Conservation (phyloP, 2,797 vertebrate genomes). For the Allobates femoralis region DNA sequence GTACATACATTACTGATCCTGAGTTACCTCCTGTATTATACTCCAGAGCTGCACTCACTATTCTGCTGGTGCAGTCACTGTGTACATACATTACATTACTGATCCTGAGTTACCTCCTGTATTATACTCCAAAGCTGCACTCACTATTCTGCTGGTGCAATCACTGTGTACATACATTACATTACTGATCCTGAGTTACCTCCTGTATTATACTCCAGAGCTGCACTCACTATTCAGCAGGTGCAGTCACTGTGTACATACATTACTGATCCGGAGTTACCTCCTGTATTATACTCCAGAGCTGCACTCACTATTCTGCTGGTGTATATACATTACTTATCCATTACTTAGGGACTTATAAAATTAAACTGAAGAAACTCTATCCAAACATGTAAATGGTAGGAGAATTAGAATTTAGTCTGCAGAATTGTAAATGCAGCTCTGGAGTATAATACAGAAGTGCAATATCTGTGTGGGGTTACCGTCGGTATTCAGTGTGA, state of each 20-base stretch:
- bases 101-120: no score
- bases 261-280: not conserved
- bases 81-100: no score
- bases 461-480: no score
- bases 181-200: no score
- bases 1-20: not conserved
- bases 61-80: no score
- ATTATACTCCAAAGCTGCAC: no score
- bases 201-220: no score
- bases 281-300: not conserved
- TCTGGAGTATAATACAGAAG: not conserved
- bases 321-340: not conserved
- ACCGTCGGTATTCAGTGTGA: not conserved
- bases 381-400: not conserved
- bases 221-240: not conserved
- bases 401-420: not conserved
- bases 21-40: no score
- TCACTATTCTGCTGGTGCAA: no score
- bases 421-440: not conserved
- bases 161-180: no score
- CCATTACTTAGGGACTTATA: not conserved
- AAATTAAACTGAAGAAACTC: not conserved
- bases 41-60: no score
- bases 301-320: not conserved
- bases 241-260: not conserved